These are phyloP conservation scores for Alcedo quadribrachys DNA, from an alignment of 2,797 vertebrate genomes.

Conservation along the genomic window DNA sequence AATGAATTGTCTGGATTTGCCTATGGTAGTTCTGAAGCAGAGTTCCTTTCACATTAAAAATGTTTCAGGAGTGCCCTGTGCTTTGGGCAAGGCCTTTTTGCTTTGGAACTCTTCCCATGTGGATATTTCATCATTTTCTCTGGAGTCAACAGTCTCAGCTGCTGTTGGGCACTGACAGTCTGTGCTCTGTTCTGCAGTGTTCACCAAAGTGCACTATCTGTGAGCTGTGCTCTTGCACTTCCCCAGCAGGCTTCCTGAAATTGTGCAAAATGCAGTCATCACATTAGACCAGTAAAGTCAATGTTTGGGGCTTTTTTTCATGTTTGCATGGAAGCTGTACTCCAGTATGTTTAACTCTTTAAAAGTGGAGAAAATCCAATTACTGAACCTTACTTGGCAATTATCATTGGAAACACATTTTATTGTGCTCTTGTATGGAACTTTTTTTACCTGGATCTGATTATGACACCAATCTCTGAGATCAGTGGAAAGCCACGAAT, in stretches of 20 bases:
- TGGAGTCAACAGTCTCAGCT: background rate
- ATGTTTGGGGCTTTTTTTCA: background rate
- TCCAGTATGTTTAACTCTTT: background rate
- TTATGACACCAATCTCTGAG: background rate
- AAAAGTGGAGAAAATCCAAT: background rate
- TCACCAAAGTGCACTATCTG: background rate
- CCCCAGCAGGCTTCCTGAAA: background rate
- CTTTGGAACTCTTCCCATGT: background rate
- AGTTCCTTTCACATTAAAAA: background rate
- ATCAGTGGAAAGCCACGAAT: background rate
- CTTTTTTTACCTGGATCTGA: background rate
- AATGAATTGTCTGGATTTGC: background rate
- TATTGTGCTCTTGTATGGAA: background rate
- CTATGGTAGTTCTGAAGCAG: background rate
- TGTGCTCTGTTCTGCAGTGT: background rate
- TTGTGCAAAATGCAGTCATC: background rate
- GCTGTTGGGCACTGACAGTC: background rate
- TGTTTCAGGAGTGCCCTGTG: background rate
- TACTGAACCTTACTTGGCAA: background rate
- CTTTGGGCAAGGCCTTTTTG: background rate
- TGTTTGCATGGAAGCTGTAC: background rate
- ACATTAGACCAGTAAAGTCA: background rate
- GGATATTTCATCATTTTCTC: background rate
- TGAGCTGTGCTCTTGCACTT: background rate
- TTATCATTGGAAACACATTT: background rate